Conservation (phyloP, 2,113 vertebrate species). For the Tapirus terrestris region DNA sequence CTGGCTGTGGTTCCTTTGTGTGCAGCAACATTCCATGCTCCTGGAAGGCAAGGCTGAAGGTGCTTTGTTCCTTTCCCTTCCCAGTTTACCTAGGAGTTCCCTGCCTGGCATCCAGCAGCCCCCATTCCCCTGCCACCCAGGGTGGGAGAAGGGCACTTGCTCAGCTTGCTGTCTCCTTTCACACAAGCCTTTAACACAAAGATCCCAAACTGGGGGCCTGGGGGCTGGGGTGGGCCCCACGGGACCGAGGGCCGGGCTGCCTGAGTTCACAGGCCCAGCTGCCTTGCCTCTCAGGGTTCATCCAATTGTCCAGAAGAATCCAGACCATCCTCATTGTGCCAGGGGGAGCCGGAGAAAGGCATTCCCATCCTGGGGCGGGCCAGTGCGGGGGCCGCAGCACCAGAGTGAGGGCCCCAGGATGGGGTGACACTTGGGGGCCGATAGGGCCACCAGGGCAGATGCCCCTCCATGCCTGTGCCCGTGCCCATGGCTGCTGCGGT, state of each 20-base stretch:
- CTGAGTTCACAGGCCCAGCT: background rate
- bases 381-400: background rate
- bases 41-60: background rate
- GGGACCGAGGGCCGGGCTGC: background rate
- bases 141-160: background rate
- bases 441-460: background rate
- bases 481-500: background rate
- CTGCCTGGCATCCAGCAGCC: background rate
- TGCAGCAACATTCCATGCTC: background rate
- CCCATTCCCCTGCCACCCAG: background rate
- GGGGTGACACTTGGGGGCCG: background rate
- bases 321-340: background rate
- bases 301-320: background rate
- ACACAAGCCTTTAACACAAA: background rate
- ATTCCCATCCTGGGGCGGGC: background rate
- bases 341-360: background rate
- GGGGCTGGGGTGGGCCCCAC: background rate
- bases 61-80: background rate
- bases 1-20: background rate
- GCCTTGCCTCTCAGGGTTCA: background rate
- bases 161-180: background rate
- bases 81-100: background rate
- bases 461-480: background rate
- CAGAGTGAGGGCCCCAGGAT: background rate
- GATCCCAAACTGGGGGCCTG: background rate